Percentiles rank a stretch among this genome's conserved stretches.
phyloP scores from a whole-genome alignment of 2,888 invertebrate genomes.

The Lysandra coridon region DNA sequence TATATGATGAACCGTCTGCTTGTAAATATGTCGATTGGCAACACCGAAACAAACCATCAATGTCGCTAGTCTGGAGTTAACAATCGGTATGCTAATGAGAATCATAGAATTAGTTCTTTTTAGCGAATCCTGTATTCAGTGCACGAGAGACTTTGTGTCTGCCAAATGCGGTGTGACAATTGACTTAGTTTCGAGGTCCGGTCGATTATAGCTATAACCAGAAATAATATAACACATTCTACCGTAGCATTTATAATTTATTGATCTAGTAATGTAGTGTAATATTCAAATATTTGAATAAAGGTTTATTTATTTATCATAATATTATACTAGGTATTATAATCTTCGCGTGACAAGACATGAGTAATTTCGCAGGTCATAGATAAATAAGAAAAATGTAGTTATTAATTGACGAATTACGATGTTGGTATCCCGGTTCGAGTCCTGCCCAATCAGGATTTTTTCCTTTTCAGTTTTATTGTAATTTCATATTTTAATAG shows the following conservation, averaged over 20 bases:
- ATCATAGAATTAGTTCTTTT: conserved; percentile 62
- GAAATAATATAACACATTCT: not conserved
- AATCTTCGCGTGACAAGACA: too few relatives aligned
- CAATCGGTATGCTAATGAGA: conserved; percentile 75
- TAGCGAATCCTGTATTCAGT: conserved; percentile 62
- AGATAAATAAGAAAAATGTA: too few relatives aligned
- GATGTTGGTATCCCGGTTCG: too few relatives aligned
- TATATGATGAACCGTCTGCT: conserved; percentile 69
- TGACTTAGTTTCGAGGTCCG: conserved; percentile 55
- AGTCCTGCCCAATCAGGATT: too few relatives aligned
- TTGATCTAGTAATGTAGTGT: too few relatives aligned
- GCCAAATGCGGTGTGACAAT: conserved; percentile 59
- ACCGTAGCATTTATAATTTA: not conserved
- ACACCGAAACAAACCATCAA: conserved; percentile 78
- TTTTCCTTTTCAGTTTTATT: too few relatives aligned
- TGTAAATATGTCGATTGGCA: conserved; percentile 73
- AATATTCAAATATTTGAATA: too few relatives aligned
- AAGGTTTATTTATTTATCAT: too few relatives aligned
- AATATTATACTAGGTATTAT: too few relatives aligned
- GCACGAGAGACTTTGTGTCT: conserved; percentile 64
- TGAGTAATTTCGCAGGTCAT: too few relatives aligned
- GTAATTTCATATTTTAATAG: too few relatives aligned
- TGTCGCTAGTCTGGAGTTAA: conserved; percentile 68
- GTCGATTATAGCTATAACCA: conserved; percentile 51
- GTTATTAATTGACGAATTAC: too few relatives aligned